Evolutionary conservation across 2,113 vertebrate species (phyloP).

Genomic region (Condylura cristata): DNA sequence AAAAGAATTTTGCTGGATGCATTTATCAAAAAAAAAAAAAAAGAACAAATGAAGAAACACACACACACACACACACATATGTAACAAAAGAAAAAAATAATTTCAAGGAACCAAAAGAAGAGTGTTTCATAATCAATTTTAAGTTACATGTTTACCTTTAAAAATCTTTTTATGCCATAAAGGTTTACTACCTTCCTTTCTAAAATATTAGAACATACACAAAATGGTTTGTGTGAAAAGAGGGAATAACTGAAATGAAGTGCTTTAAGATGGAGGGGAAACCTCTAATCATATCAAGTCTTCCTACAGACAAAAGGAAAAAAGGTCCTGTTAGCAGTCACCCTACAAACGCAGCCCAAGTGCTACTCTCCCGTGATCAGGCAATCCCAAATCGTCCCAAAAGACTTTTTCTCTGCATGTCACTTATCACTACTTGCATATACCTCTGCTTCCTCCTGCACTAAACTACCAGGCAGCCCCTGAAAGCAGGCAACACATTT

Average conservation of each 20-base stretch:
- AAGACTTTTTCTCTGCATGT: not conserved
- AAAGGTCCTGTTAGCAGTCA: not conserved
- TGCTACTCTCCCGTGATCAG: not conserved
- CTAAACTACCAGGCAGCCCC: not conserved
- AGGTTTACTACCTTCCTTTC: not conserved
- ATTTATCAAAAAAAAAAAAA: constrained; percentile 46
- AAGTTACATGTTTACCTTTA: not conserved
- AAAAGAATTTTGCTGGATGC: constrained; percentile 44
- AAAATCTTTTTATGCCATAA: constrained; percentile 14
- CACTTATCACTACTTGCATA: not conserved
- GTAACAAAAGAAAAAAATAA: not conserved
- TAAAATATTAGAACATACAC: not conserved
- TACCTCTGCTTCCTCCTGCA: not conserved
- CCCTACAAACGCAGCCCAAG: not conserved
- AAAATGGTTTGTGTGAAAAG: not conserved
- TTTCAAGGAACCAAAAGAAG: constrained; percentile 27
- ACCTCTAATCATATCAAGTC: not conserved
- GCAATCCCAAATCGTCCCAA: not conserved
- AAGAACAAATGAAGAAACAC: constrained; percentile 48
- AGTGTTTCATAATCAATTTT: constrained; percentile 20
- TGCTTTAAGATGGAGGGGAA: constrained; percentile 5
- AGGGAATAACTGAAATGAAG: constrained; percentile 28
- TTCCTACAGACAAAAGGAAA: not conserved
- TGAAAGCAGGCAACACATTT: not conserved
- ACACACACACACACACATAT: not conserved